Evolutionary conservation across 2,888 invertebrate species (phyloP).

Genomic region (Lutraria lutraria): DNA sequence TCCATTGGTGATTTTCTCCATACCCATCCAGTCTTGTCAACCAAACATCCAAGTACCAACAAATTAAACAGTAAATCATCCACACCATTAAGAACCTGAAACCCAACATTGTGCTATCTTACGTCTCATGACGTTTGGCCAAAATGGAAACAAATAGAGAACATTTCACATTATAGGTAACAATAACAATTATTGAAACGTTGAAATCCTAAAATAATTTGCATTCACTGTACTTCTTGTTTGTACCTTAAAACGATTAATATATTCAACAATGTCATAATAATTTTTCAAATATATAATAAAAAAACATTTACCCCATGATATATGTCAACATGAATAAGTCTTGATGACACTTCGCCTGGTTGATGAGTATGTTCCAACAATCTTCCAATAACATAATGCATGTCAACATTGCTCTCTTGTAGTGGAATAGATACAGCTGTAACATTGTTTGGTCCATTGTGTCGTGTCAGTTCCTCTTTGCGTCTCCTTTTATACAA

Average conservation of each 20-base stretch:
- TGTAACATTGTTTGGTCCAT: slow-evolving; percentile 5
- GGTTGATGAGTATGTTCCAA: slow-evolving; percentile 65
- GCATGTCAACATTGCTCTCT: slow-evolving; percentile 68
- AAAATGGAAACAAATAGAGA: no score
- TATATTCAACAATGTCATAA: no score
- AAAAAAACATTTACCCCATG: slow-evolving; percentile 71
- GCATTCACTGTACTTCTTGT: no score
- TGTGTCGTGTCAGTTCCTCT: slow-evolving; percentile 56
- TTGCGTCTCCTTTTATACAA: slow-evolving; percentile 73
- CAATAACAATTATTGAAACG: no score
- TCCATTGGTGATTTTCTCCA: slow-evolving; percentile 79
- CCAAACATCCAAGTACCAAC: slow-evolving; percentile 78
- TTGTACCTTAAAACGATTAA: no score
- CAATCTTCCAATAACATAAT: slow-evolving; percentile 63
- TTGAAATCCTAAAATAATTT: no score
- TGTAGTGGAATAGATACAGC: slow-evolving; percentile 71
- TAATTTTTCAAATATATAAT: no score
- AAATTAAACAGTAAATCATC: slow-evolving; percentile 81
- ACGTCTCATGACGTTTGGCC: no score
- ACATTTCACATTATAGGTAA: no score
- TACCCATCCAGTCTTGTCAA: slow-evolving; percentile 78
- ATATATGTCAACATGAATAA: slow-evolving; percentile 80
- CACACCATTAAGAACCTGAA: slow-evolving; percentile 79
- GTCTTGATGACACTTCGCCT: slow-evolving; percentile 63
- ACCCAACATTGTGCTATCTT: background rate